phyloP scores from a whole-genome alignment of 2,888 invertebrate genomes.

The Kuschelorhynchus macadamiae region DNA sequence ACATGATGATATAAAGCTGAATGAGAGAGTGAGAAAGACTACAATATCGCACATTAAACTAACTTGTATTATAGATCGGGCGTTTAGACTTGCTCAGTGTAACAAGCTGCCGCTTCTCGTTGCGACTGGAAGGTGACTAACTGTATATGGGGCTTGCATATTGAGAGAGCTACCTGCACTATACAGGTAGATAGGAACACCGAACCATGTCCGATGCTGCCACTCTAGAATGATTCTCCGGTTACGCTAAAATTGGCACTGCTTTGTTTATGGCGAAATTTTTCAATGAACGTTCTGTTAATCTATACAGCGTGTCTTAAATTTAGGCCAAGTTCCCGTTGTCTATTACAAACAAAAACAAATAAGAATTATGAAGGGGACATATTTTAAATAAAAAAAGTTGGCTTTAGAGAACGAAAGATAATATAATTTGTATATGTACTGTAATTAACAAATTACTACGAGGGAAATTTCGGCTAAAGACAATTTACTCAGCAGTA shows the following conservation, averaged over 20 bases:
- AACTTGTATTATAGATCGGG: constrained; percentile 41
- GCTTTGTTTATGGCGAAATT: too few relatives aligned
- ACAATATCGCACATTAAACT: constrained; percentile 37
- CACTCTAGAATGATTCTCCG: constrained; percentile 17
- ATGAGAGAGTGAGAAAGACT: constrained; percentile 37
- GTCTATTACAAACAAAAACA: too few relatives aligned
- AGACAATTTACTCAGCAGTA: too few relatives aligned
- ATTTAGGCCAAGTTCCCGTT: too few relatives aligned
- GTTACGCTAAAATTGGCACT: constrained; percentile 31
- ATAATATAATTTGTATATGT: too few relatives aligned
- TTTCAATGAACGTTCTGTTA: too few relatives aligned
- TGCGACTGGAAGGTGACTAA: constrained; percentile 49
- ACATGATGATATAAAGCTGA: constrained; percentile 32
- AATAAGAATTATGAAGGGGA: too few relatives aligned
- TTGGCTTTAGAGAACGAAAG: too few relatives aligned
- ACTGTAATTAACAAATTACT: too few relatives aligned
- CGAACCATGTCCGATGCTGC: constrained; percentile 44
- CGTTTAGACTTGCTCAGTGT: constrained; percentile 42
- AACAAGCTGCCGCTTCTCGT: constrained; percentile 37
- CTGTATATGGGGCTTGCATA: constrained; percentile 44
- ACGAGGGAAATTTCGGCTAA: too few relatives aligned
- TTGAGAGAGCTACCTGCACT: constrained; percentile 47
- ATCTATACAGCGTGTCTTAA: too few relatives aligned
- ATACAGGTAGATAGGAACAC: constrained; percentile 46
- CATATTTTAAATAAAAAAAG: too few relatives aligned